Percentiles rank a stretch among this genome's conserved stretches.
Evolutionary conservation across 2,113 vertebrate genomes (phyloP).

Genomic region (Ancistrus triradiatus): DNA sequence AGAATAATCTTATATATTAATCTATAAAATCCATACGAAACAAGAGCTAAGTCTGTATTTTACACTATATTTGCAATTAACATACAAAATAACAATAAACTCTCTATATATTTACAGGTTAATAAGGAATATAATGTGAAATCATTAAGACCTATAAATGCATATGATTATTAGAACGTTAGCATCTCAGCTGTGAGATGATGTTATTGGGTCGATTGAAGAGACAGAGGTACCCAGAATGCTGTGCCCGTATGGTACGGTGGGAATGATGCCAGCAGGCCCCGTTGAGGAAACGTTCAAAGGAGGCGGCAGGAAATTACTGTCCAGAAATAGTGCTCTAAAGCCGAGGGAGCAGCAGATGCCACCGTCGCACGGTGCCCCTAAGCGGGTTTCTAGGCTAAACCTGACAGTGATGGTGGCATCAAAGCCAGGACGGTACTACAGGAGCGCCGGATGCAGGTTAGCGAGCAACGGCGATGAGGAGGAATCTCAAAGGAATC

Average conservation of each 20-base stretch:
- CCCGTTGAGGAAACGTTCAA: conserved; percentile 30
- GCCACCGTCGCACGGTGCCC: conserved; percentile 23
- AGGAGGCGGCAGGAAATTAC: conserved; percentile 31
- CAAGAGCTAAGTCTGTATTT: too few relatives aligned
- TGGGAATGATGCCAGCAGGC: conserved; percentile 22
- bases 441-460: too few relatives aligned
- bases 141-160: too few relatives aligned
- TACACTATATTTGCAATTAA: too few relatives aligned
- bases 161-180: too few relatives aligned
- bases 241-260: conserved; percentile 26
- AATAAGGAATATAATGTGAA: too few relatives aligned
- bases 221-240: background rate
- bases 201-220: background rate
- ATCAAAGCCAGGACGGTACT: background rate
- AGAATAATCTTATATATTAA: too few relatives aligned
- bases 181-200: background rate
- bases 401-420: background rate
- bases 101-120: too few relatives aligned
- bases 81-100: too few relatives aligned
- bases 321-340: conserved; percentile 42
- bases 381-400: conserved; percentile 42
- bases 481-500: too few relatives aligned
- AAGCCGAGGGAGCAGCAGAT: conserved; percentile 37
- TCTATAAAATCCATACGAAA: too few relatives aligned
- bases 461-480: too few relatives aligned